Conservation (phyloP, 1,140 invertebrate species). For the Epicauta chinensis region DNA sequence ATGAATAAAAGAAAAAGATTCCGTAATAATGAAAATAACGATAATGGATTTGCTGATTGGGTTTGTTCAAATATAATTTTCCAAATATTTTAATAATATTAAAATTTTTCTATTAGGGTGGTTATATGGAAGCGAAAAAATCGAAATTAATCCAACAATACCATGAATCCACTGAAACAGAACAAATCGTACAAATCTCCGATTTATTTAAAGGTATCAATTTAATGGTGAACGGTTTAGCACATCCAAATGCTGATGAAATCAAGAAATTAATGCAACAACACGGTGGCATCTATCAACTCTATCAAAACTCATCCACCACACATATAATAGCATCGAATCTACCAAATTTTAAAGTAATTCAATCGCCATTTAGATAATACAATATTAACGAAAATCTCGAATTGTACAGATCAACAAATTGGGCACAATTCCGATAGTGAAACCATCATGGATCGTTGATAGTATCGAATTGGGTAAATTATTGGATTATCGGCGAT, state of each 20-base stretch:
- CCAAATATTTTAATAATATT: conserved; percentile 2
- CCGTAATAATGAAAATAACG: conserved; percentile 26
- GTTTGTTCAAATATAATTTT: conserved; percentile 31
- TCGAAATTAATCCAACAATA: conserved; percentile 84
- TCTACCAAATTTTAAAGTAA: conserved; percentile 76
- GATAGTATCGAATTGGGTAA: conserved; percentile 68
- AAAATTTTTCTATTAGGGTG: conserved; percentile 51
- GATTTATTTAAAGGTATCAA: conserved; percentile 74
- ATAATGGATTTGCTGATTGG: conserved; percentile 46
- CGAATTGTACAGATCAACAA: conserved; percentile 45
- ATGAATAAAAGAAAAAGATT: conserved; percentile 12
- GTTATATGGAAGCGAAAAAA: conserved; percentile 84
- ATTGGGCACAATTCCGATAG: conserved; percentile 55
- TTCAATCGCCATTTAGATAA: too few species aligned
- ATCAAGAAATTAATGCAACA: conserved; percentile 68
- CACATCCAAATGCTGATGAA: conserved; percentile 69
- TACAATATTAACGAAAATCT: background rate
- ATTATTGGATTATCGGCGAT: conserved; percentile 67
- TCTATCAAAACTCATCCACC: conserved; percentile 73
- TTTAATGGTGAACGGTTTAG: conserved; percentile 92
- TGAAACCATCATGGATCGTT: conserved; percentile 88
- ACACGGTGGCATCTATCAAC: conserved; percentile 85
- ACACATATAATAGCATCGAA: conserved; percentile 90
- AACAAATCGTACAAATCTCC: conserved; percentile 45
- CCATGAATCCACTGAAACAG: conserved; percentile 42